Evolutionary conservation across 92 coral and sea anemone species (phyloP), one percentile per base, ranked within the genome.

Genomic region (Phymanthus crucifer): DNA sequence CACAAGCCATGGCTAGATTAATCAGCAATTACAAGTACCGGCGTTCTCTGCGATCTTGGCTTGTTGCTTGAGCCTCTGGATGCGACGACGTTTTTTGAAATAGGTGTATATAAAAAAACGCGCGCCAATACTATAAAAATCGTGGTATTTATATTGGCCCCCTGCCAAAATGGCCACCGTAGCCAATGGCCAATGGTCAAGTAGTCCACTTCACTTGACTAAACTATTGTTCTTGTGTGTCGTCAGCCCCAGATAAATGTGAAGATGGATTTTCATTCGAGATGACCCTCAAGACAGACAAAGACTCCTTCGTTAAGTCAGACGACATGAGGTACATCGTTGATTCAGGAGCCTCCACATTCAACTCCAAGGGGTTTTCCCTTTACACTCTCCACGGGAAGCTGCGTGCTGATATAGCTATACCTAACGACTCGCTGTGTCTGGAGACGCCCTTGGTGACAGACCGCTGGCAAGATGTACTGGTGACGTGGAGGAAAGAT

Each of bases 341-440:
- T 31, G 98, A 95, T 69, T 83, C 95, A 37, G 98, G 98, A 17
- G 98, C 98, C 5, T 95, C 98, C 12, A 93, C 98, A 14, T 95
- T 95, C 48, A 93, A 90, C 88, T 95, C 98, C 54, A 94, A 94
- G 88, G 98, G 98, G n/a, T 85, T 95, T 68, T 81, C 95, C 40
- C 88, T 95, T 10, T 95, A 95, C 78, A 89, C 97, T 4, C 77
- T 90, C 37, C 98, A 89, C 74, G 91, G 88, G 40, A 88, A 93
- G 74, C 81, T 95, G 35, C 88, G 98, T 13, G 97, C 98, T 61
- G 98, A 95, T 70, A 84, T 95, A 21, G 98, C 98, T 27, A 77
- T 95, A 50, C 93, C 91, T 14, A 85, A 95, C 81, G 89, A 93
- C 74, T 92, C 96, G 21, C 70, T 90, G 48, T 95, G 98, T 67